Conservation (phyloP, 2,888 invertebrate species). For the Busseola fusca region DNA sequence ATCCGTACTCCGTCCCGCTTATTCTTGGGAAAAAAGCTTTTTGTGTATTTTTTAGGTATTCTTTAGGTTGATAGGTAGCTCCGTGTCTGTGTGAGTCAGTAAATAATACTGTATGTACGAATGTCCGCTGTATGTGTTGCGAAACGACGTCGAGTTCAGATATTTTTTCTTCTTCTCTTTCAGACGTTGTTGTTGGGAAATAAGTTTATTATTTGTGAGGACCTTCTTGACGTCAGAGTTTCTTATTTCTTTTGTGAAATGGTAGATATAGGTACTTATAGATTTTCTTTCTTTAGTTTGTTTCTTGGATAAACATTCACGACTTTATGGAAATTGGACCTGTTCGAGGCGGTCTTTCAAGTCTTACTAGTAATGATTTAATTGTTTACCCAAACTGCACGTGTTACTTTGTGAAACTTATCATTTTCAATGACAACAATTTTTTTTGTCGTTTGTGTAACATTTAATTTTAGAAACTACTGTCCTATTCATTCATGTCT, state of each 20-base stretch:
- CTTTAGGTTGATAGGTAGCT: slow-evolving; percentile 69
- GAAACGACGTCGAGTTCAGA: slow-evolving; percentile 68
- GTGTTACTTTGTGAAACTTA: background rate
- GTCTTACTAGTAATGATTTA: no score
- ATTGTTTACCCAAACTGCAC: background rate
- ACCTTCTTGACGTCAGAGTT: slow-evolving; percentile 49
- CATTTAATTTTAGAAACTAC: background rate
- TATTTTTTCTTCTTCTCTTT: slow-evolving; percentile 56
- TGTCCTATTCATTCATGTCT: background rate
- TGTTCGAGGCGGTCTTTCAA: background rate
- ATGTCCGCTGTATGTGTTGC: slow-evolving; percentile 71
- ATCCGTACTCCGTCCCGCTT: slow-evolving; percentile 88
- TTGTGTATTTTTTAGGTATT: slow-evolving; percentile 86
- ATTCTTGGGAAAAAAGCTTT: slow-evolving; percentile 87
- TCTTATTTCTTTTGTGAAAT: slow-evolving; percentile 39
- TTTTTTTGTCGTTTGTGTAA: background rate
- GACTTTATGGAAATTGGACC: background rate
- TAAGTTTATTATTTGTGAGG: slow-evolving; percentile 55
- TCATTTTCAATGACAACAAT: background rate
- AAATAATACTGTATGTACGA: slow-evolving; percentile 77
- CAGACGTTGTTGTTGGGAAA: slow-evolving; percentile 43
- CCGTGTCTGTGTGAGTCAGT: slow-evolving; percentile 78
- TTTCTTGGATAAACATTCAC: slow-evolving; percentile 1
- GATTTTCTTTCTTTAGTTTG: slow-evolving; percentile 1
- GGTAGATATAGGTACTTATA: slow-evolving; percentile 5